Base-by-base conservation (phyloP, 2,797 vertebrate species). In the Anniella stebbinsi region DNA sequence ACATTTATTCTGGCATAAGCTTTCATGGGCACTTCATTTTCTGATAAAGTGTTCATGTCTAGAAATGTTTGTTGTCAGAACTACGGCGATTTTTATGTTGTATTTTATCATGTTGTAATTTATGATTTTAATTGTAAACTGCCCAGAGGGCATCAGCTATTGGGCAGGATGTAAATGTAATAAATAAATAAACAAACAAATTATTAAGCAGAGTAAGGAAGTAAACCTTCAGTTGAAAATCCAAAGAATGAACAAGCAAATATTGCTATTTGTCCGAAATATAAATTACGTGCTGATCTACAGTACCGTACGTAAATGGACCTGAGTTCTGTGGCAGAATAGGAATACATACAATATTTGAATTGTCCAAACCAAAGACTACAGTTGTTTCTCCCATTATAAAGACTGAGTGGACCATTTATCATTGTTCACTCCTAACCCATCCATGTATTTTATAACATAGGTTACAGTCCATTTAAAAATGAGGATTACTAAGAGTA, bases 141-240 rank as follows among this genome's bases (percentile, higher is more conserved):
- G 11, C 57, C 57, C 57, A 60, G 45, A 13, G 57, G 13, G 57
- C 57, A 9, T 60, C 57, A 60, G 17, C 17, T 60, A 60, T 60
- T 60, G 57, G 57, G 11, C 57, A 60, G 6, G 2, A 60, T 60
- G 13, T 6, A 18, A 60, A 60, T 13, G 57, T 60, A 60, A 60
- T 60, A 60, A 13, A 60, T 13, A 60, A 60, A 60, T 13, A 60
- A 60, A 60, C 1, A 9, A 60, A 60, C 57, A 45, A 45, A 45
- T 45, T 60, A 60, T 60, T 60, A 60, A 9, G 57, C 12, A 66
- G 21, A 33, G 30, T 38, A 41, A 30, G 36, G 3, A n/a, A 77
- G 90, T 84, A 87, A 92, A 90, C 25, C 60, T 81, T 73, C 69
- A 36, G 3, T 2, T 87, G n/a, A 89, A 33, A 91, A 63, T 72